Conservation (phyloP, 2,797 vertebrate species). For the Staurois parvus region DNA sequence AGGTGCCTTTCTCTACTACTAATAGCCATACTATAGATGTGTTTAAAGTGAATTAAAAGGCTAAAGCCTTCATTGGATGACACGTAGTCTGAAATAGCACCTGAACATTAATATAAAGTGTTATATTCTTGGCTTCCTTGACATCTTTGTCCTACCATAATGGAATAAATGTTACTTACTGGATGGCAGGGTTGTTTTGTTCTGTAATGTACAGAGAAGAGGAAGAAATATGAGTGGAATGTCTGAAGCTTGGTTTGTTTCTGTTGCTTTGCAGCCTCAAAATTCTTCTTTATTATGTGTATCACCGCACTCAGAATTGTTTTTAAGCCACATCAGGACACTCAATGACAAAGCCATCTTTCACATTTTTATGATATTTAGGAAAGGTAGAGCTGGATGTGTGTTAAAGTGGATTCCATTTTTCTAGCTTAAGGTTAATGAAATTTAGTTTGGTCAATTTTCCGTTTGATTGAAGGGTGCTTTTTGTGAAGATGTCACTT, state of each 20-base stretch:
- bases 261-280: constrained; percentile 23
- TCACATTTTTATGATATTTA: constrained; percentile 32
- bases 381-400: constrained; percentile 10
- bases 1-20: no score
- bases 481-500: constrained; percentile 39
- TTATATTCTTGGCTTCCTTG: background rate
- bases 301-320: constrained; percentile 4
- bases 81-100: background rate
- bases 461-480: constrained; percentile 42
- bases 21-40: no score
- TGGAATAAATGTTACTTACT: constrained; percentile 5
- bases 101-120: constrained; percentile 21
- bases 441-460: constrained; percentile 44
- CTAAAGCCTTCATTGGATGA: background rate
- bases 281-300: constrained; percentile 32
- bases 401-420: constrained; percentile 29
- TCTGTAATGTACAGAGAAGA: background rate
- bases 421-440: constrained; percentile 41
- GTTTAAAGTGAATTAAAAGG: background rate
- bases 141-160: constrained; percentile 10
- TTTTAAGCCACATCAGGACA: constrained; percentile 12
- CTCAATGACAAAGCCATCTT: constrained; percentile 42
- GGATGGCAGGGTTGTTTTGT: background rate
- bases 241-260: constrained; percentile 2
- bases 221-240: constrained; percentile 26